Percentiles rank a stretch among this genome's conserved stretches.
phyloP scores from a whole-genome alignment of 2,888 invertebrate species.

The Agrotis exclamationis region DNA sequence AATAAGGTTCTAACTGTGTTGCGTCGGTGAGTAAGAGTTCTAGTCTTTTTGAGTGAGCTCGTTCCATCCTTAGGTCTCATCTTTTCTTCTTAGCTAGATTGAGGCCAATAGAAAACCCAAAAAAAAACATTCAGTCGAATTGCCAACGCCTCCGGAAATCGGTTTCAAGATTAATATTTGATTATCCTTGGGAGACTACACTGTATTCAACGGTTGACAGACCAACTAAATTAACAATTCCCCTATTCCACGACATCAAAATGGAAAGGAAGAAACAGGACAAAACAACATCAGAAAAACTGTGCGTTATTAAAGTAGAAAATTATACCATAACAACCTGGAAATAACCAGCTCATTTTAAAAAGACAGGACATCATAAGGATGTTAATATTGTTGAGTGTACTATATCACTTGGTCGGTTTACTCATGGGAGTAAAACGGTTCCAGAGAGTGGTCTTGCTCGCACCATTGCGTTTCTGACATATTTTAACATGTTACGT shows the following conservation, averaged over 20 bases:
- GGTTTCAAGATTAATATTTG: neutral
- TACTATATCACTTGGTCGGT: slow-evolving; percentile 59
- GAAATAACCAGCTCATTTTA: slow-evolving; percentile 28
- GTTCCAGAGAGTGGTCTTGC: slow-evolving; percentile 78
- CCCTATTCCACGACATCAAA: neutral
- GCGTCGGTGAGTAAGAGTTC: no score
- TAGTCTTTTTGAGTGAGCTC: no score
- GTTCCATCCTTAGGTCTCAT: no score
- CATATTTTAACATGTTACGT: slow-evolving; percentile 72
- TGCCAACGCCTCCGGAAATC: neutral
- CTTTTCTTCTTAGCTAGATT: no score
- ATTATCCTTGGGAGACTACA: neutral
- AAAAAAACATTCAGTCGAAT: neutral
- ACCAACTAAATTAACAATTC: neutral
- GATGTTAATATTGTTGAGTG: neutral
- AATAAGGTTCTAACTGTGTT: no score
- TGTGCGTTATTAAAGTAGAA: slow-evolving; percentile 39
- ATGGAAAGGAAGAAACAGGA: slow-evolving; percentile 1
- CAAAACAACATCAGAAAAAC: slow-evolving; percentile 16
- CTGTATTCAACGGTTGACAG: neutral
- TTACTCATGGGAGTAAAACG: slow-evolving; percentile 62
- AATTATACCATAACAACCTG: slow-evolving; percentile 29
- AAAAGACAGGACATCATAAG: neutral
- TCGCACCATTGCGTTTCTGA: slow-evolving; percentile 78
- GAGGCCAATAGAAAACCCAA: neutral